Base-by-base conservation (phyloP, 2,888 invertebrate species). In the Helleia helle region DNA sequence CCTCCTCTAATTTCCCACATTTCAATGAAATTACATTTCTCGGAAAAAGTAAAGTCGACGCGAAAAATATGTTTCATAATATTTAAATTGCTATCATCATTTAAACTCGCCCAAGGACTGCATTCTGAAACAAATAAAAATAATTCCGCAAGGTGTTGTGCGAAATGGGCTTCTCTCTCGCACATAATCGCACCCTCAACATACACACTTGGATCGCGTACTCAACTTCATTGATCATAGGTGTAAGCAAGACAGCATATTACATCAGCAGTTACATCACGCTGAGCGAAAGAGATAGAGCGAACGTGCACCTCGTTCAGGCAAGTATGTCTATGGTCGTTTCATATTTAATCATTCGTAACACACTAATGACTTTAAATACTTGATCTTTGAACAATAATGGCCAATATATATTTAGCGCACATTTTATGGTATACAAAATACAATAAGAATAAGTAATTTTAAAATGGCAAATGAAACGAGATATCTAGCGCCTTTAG, bases 361-460 rank as follows among this genome's bases (percentile, higher is more conserved):
- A 40, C 38, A 40, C 45, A 43, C 52, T 58, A 57, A 58, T 55
- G 55, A 47, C 46, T 46, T 51, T 46, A 51, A 49, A 47, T 50
- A 44, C 40, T 40, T 40, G 43, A 45, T 47, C 44, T 46, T 50
- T 49, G 43, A 47, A 54, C 54, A 52, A 52, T 53, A 50, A 54
- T 48, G 49, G 46, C 42, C 29, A 41, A 29, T 11, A 41, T 28
- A 14, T 29, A 17, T 40, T 29, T 42, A 18, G 27, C 38, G 15
- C 11, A 17, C 28, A 12, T 28, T 28, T 28, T 28, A 28, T 28
- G 12, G 7, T 11, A 18, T 3, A 18, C 18, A 4, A 3, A 18
- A 18, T n/a, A n/a, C n/a, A n/a, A n/a, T n/a, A n/a, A n/a, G n/a
- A n/a, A n/a, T n/a, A n/a, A n/a, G n/a, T n/a, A n/a, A n/a, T n/a